Conservation (phyloP, 2,797 vertebrate genomes). For the Lutjanus argentimaculatus region DNA sequence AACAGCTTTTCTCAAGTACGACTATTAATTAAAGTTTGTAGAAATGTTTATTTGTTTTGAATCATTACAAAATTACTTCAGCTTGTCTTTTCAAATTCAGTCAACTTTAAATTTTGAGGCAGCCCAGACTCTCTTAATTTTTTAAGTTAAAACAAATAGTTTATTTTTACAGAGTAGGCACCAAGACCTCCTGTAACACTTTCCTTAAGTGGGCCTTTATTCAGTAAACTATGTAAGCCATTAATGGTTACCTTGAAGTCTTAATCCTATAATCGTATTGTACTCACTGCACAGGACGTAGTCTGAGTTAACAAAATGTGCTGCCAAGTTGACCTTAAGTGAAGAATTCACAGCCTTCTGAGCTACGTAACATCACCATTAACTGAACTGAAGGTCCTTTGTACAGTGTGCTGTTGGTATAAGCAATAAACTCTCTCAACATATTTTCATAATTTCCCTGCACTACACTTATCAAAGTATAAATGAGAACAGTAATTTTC, state of each 20-base stretch:
- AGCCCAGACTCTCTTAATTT: no score
- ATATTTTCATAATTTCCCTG: not conserved
- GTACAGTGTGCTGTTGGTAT: not conserved
- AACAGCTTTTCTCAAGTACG: no score
- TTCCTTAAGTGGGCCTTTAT: slow-evolving; percentile 16
- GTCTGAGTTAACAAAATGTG: slow-evolving; percentile 54
- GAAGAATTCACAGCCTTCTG: not conserved
- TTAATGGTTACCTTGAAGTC: slow-evolving; percentile 55
- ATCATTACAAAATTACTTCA: no score
- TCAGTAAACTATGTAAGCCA: slow-evolving; percentile 30
- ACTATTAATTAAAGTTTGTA: no score
- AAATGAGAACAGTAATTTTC: not conserved
- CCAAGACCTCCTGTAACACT: slow-evolving; percentile 7
- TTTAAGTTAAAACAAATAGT: no score
- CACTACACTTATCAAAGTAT: not conserved
- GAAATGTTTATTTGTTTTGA: no score
- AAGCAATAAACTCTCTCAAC: not conserved
- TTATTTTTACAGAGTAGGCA: no score
- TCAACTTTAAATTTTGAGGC: no score
- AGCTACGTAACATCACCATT: not conserved
- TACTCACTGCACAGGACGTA: slow-evolving; percentile 26
- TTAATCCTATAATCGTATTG: slow-evolving; percentile 62
- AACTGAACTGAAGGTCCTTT: slow-evolving; percentile 10
- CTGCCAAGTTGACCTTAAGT: slow-evolving; percentile 38
- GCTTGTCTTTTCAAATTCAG: no score